phyloP scores from a whole-genome alignment of 2,797 vertebrate species.

The Leptodactylus fallax region DNA sequence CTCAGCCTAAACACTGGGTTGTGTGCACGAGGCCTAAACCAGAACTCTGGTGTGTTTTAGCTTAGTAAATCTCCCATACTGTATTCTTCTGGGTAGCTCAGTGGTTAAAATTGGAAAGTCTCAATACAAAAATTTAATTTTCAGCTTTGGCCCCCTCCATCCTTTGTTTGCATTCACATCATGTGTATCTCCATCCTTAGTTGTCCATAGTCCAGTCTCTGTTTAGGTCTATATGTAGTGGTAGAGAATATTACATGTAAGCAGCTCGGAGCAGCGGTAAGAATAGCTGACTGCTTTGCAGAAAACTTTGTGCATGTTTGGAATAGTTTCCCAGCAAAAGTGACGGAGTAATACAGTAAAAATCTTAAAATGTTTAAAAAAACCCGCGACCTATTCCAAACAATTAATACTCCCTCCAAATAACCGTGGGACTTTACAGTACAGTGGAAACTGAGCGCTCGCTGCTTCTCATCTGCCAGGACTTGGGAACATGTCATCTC shows the following conservation, averaged over 20 bases:
- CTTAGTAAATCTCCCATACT: too few relatives aligned
- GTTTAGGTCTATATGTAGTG: background rate
- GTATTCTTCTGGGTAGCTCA: too few relatives aligned
- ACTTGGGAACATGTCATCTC: background rate
- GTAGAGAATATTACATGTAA: background rate
- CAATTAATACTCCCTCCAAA: constrained; percentile 32
- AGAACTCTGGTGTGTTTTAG: too few relatives aligned
- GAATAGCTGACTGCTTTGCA: background rate
- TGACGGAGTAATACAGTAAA: constrained; percentile 1
- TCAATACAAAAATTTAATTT: background rate
- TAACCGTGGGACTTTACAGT: constrained; percentile 19
- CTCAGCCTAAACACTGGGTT: too few relatives aligned
- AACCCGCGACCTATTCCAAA: background rate
- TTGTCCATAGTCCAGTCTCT: background rate
- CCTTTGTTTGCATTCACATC: too few relatives aligned
- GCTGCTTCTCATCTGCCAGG: background rate
- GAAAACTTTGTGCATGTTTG: constrained; percentile 14
- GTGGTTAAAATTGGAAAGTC: too few relatives aligned
- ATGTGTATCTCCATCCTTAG: too few relatives aligned
- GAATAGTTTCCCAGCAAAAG: constrained; percentile 52
- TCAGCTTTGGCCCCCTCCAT: too few relatives aligned
- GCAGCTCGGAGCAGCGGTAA: background rate
- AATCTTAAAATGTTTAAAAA: constrained; percentile 35
- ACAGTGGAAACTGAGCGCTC: background rate
- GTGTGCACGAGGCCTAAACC: too few relatives aligned